A percentile compares a stretch with the other conserved stretches of the same genome.
phyloP scores from a whole-genome alignment of 2,797 vertebrate species.

The Sarcophilus harrisii region DNA sequence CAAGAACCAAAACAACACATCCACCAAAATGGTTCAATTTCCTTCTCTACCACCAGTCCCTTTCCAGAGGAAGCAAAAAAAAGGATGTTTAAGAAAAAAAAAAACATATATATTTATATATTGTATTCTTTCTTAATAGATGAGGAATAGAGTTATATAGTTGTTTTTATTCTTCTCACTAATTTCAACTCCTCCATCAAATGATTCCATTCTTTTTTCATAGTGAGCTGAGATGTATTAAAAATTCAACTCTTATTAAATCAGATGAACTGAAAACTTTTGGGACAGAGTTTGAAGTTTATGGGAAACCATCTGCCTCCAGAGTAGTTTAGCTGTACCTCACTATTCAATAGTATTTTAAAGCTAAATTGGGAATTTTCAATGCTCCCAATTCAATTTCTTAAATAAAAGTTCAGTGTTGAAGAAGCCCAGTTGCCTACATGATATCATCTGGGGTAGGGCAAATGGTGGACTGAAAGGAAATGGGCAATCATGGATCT shows the following conservation, averaged over 20 bases:
- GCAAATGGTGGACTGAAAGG: slow-evolving; percentile 34
- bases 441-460: slow-evolving; percentile 29
- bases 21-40: neutral
- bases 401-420: slow-evolving; percentile 21
- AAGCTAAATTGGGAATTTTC: slow-evolving; percentile 43
- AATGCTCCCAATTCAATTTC: slow-evolving; percentile 21
- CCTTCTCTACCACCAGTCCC: neutral
- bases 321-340: slow-evolving; percentile 42
- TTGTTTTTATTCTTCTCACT: slow-evolving; percentile 22
- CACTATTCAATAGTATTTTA: slow-evolving; percentile 43
- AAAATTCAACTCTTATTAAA: slow-evolving; percentile 48
- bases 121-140: slow-evolving; percentile 19
- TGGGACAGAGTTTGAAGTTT: slow-evolving; percentile 33
- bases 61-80: neutral
- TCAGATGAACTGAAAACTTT: slow-evolving; percentile 45
- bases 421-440: slow-evolving; percentile 28
- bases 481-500: slow-evolving; percentile 63
- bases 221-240: slow-evolving; percentile 18
- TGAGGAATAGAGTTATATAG: neutral
- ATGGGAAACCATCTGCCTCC: slow-evolving; percentile 37
- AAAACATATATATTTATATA: slow-evolving; percentile 6
- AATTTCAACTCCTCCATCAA: slow-evolving; percentile 54
- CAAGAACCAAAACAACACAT: neutral
- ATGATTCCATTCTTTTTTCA: slow-evolving; percentile 48
- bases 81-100: neutral